Evolutionary conservation across 2,113 vertebrate species (phyloP).

Genomic region (Rallus limicola): DNA sequence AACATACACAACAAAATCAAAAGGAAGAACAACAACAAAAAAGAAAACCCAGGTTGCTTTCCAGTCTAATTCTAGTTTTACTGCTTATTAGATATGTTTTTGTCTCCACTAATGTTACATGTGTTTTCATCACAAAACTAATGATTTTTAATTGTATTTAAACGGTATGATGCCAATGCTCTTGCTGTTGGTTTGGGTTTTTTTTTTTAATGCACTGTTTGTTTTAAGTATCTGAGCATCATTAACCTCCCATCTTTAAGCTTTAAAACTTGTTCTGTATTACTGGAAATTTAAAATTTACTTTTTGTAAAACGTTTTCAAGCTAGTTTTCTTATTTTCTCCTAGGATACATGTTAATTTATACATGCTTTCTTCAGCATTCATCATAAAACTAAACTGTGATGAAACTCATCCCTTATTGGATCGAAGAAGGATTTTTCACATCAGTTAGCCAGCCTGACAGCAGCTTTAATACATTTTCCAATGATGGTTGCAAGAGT

Average conservation of each 20-base stretch:
- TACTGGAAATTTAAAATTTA: not conserved
- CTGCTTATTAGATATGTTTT: not conserved
- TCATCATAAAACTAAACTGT: not conserved
- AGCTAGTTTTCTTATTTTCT: not conserved
- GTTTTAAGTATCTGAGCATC: not conserved
- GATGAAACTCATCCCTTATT: not conserved
- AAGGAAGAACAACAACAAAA: not conserved
- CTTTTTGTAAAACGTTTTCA: not conserved
- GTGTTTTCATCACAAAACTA: not conserved
- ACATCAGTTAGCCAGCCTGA: not conserved
- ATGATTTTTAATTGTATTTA: constrained; percentile 2
- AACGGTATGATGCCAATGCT: not conserved
- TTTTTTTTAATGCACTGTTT: not conserved
- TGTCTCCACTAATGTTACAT: not conserved
- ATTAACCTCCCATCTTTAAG: not conserved
- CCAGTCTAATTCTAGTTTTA: not conserved
- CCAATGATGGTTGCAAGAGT: not conserved
- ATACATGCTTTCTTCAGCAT: not conserved
- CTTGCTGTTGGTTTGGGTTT: not conserved
- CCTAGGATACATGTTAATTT: not conserved
- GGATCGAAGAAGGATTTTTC: not conserved
- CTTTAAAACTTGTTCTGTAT: not conserved
- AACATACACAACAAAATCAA: no score
- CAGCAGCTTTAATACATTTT: constrained; percentile 23
- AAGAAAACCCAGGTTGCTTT: not conserved